Base-by-base conservation (phyloP, 1,140 invertebrate genomes). In the Zaprionus tsacasi region DNA sequence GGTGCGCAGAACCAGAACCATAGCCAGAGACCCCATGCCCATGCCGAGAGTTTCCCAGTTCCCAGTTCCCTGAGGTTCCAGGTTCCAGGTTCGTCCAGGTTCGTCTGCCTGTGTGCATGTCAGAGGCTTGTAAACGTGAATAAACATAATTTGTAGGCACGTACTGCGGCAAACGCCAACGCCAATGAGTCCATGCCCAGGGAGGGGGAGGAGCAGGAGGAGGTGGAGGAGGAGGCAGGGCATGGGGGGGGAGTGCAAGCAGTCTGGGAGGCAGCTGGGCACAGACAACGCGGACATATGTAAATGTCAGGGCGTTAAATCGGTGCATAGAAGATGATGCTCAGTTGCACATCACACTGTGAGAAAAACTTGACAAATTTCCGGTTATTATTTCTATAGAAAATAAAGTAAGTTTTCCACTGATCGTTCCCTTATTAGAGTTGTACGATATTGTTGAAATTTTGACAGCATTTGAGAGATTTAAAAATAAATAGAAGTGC, bases 261-360 rank as follows among this genome's bases (percentile, higher is more conserved):
- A 50, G 45, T 50, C 45, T 50, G 45, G 45, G 45, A 50, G 45
- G 45, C 45, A 50, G 45, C 25, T 30, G 67, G 48, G 67, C 67
- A 43, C 63, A 15, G 40, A 59, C 38, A 63, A 40, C 48, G 58
- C 43, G 66, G 68, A 88, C 83, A 89, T 88, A 88, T 88, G 83
- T 89, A 88, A 88, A 88, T 88, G 83, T 88, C 83, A 85, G 86
- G 85, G 85, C 85, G 85, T 88, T 88, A 88, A 88, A 88, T 88
- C 85, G 85, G 85, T 85, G 83, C 86, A 90, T 85, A 82, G 80
- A 87, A 59, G 61, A 57, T 50, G 73, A 66, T 40, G 30, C 35
- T 67, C 25, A 48, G 21, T 45, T 48, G 43, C n/a, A 68, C n/a
- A 12, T 12, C 58, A 61, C 75, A 67, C 63, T 56, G 40, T 0